A percentile compares a stretch with the other conserved stretches of the same genome.
phyloP scores from a whole-genome alignment of 35 echinoderm and acorn worm genomes.

The Acanthaster planci region DNA sequence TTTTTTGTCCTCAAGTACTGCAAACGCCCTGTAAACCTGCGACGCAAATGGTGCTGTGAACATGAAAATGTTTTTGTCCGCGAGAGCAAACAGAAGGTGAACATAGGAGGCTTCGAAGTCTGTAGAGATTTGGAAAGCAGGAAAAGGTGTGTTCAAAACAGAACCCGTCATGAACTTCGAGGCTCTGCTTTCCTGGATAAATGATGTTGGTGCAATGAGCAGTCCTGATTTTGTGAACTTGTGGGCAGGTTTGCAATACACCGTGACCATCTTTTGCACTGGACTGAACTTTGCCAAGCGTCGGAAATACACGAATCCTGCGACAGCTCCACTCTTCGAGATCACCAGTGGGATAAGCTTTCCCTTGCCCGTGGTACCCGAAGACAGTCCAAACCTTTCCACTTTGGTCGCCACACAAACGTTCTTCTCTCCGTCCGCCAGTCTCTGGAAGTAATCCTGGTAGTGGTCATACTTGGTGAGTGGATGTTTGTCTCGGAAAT shows the following conservation, averaged over 20 bases:
- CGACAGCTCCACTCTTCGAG: too few relatives aligned
- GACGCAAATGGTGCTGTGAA: constrained; percentile 29
- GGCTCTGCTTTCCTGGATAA: neutral
- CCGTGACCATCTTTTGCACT: constrained; percentile 34
- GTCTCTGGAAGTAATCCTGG: constrained; percentile 44
- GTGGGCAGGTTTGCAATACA: constrained; percentile 19
- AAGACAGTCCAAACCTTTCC: constrained; percentile 36
- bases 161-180: neutral
- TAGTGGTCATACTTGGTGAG: constrained; percentile 73
- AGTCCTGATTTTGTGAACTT: constrained; percentile 19
- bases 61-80: constrained; percentile 37
- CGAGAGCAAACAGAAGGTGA: constrained; percentile 62
- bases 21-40: constrained; percentile 28
- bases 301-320: neutral
- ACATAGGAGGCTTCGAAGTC: constrained; percentile 64
- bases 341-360: constrained; percentile 5
- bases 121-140: constrained; percentile 45
- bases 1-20: constrained; percentile 33
- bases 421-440: constrained; percentile 72
- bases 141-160: constrained; percentile 11
- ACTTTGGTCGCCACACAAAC: constrained; percentile 31
- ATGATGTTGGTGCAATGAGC: neutral
- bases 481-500: constrained; percentile 57
- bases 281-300: neutral
- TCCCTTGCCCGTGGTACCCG: constrained; percentile 64